Conservation (phyloP, 2,113 vertebrate species). For the Pycnonotus jocosus region DNA sequence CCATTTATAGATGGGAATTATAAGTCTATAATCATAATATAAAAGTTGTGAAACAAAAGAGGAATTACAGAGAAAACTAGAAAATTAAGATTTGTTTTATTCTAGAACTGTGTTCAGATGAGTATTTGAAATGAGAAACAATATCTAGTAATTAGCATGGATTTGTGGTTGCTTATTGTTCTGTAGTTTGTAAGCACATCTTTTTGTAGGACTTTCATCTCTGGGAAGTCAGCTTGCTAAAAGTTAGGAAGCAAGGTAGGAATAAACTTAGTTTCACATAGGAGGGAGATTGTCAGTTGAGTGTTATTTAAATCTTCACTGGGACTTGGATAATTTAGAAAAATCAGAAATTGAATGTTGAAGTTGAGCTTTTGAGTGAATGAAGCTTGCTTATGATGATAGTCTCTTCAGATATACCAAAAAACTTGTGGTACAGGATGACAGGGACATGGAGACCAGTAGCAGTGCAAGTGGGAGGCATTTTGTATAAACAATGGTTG, state of each 20-base stretch:
- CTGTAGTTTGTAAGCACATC: neutral
- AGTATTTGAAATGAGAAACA: neutral
- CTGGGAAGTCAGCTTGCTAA: neutral
- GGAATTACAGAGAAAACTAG: neutral
- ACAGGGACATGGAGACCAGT: neutral
- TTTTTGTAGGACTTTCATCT: neutral
- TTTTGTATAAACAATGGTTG: neutral
- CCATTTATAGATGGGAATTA: neutral
- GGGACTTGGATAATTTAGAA: neutral
- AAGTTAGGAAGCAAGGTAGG: neutral
- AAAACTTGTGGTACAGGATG: neutral
- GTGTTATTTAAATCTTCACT: neutral
- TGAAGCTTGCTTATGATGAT: neutral
- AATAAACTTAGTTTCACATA: neutral
- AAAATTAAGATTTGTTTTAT: neutral
- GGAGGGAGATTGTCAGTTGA: neutral
- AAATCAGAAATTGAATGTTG: neutral
- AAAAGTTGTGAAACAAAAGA: neutral
- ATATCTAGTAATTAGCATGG: neutral
- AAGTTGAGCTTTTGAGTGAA: neutral
- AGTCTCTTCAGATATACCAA: neutral
- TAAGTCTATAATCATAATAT: neutral
- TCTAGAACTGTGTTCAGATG: neutral
- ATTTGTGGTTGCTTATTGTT: neutral
- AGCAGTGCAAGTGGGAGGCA: neutral